phyloP scores from a whole-genome alignment of 1,140 invertebrate genomes.

The Delia radicum region DNA sequence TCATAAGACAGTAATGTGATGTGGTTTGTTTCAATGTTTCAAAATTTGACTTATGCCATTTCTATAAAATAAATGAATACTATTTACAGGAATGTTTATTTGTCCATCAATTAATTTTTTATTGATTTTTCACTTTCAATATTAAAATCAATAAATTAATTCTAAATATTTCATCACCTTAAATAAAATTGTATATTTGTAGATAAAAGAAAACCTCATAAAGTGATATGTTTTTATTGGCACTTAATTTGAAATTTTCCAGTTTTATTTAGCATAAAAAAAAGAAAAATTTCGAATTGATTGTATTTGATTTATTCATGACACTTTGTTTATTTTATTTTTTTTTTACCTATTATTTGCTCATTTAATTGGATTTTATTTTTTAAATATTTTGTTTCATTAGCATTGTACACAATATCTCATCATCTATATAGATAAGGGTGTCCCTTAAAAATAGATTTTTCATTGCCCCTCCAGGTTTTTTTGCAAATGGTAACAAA shows the following conservation, averaged over 20 bases:
- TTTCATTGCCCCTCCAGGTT: too few species aligned
- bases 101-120: neutral
- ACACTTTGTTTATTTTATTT: conserved; percentile 1
- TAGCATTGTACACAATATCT: too few species aligned
- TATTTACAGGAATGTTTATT: too few species aligned
- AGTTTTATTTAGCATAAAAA: too few species aligned
- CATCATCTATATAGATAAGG: too few species aligned
- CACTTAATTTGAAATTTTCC: neutral
- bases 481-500: too few species aligned
- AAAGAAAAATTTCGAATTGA: neutral
- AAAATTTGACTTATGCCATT: too few species aligned
- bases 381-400: too few species aligned
- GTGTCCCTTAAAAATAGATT: too few species aligned
- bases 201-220: neutral
- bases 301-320: neutral
- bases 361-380: neutral
- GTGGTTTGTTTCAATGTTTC: too few species aligned
- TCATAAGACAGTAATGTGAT: too few species aligned
- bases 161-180: conserved; percentile 7
- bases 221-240: neutral
- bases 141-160: neutral
- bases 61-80: too few species aligned
- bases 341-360: neutral
- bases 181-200: neutral
- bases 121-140: conserved; percentile 1